phyloP scores from a whole-genome alignment of 2,888 invertebrate species.

The Torymus tubicola region DNA sequence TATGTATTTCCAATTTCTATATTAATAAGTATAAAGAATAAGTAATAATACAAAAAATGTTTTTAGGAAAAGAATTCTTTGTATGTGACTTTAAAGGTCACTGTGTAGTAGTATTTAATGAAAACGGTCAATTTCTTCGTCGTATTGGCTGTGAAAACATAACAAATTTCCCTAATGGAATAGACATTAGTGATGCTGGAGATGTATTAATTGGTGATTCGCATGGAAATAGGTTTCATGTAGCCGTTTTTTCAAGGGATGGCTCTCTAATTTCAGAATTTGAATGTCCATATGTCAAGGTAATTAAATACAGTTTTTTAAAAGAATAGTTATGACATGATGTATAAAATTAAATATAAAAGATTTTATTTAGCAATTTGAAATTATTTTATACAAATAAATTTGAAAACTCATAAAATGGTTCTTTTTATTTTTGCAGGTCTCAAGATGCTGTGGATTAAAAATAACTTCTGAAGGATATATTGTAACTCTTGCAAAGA shows the following conservation, averaged over 20 bases:
- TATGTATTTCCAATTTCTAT: slow-evolving; percentile 67
- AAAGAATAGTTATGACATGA: no score
- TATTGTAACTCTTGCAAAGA: slow-evolving; percentile 97
- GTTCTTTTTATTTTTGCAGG: slow-evolving; percentile 79
- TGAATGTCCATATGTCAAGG: slow-evolving; percentile 98
- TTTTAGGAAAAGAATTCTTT: slow-evolving; percentile 91
- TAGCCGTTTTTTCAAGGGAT: slow-evolving; percentile 94
- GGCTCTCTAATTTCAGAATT: slow-evolving; percentile 93
- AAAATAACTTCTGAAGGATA: slow-evolving; percentile 98
- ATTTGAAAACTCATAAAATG: background rate
- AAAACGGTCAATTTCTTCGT: slow-evolving; percentile 93
- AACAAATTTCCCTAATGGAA: slow-evolving; percentile 98
- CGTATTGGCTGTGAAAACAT: slow-evolving; percentile 96
- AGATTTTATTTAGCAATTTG: no score
- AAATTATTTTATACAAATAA: background rate
- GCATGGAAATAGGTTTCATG: slow-evolving; percentile 98
- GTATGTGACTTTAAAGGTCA: slow-evolving; percentile 99
- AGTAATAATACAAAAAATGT: slow-evolving; percentile 8
- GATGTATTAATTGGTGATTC: slow-evolving; percentile 98
- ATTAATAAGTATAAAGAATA: slow-evolving; percentile 5
- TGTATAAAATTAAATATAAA: no score
- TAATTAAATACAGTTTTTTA: slow-evolving; percentile 73
- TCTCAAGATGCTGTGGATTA: slow-evolving; percentile 97
- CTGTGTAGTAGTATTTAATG: slow-evolving; percentile 96
- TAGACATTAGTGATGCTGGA: slow-evolving; percentile 97